Percentiles rank a stretch among this genome's conserved stretches.
phyloP scores from a whole-genome alignment of 2,888 invertebrate genomes.

The Phragmatobia fuliginosa region DNA sequence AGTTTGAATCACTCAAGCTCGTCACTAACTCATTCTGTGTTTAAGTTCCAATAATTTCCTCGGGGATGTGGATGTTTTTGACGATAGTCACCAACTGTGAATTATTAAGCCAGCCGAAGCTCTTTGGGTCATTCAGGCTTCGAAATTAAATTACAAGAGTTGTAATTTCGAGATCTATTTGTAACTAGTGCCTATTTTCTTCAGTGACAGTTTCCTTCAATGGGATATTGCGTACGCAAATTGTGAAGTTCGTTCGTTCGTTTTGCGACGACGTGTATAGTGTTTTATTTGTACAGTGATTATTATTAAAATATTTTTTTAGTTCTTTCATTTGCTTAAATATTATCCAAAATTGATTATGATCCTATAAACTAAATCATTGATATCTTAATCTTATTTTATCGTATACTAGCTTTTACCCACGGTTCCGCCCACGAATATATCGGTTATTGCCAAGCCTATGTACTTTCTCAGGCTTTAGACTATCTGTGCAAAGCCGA shows the following conservation, averaged over 20 bases:
- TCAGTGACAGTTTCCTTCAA: background rate
- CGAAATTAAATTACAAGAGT: conserved; percentile 52
- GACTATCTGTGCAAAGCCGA: no score
- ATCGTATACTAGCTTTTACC: no score
- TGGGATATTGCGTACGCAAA: background rate
- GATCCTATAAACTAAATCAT: no score
- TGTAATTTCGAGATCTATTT: conserved; percentile 28
- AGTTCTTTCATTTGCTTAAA: no score
- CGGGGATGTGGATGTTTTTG: conserved; percentile 73
- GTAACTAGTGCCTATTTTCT: conserved; percentile 23
- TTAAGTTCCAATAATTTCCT: conserved; percentile 83
- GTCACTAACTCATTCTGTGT: conserved; percentile 65
- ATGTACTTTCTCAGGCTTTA: no score
- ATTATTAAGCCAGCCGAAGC: conserved; percentile 71
- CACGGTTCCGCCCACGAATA: no score
- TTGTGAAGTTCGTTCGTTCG: background rate
- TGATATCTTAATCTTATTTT: no score
- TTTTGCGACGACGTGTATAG: no score
- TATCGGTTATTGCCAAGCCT: no score
- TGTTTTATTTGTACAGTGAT: no score
- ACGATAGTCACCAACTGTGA: conserved; percentile 70
- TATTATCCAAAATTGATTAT: no score
- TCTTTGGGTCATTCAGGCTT: conserved; percentile 64
- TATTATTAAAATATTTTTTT: no score
- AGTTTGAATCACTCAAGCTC: conserved; percentile 61